These are phyloP conservation scores for Spea multiplicata DNA, from an alignment of 2,113 vertebrate species.

Conservation along the genomic window DNA sequence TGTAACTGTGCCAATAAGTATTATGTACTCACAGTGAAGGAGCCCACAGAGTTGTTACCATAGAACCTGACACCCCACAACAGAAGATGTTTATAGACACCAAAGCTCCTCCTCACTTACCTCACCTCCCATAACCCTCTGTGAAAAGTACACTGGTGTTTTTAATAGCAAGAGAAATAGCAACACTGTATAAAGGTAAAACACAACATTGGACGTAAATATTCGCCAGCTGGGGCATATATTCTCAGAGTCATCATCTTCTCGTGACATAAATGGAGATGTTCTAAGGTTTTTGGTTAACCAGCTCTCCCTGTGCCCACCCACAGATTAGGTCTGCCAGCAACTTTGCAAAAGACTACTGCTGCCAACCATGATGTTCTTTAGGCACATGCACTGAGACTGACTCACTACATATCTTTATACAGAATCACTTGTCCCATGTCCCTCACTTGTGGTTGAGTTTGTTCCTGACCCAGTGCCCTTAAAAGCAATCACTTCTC, in stretches of 20 bases:
- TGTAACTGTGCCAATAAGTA: neutral
- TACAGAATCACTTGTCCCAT: neutral
- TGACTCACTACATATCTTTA: neutral
- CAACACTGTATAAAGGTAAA: neutral
- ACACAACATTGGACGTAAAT: too few relatives aligned
- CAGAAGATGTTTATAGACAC: neutral
- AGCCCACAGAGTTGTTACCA: neutral
- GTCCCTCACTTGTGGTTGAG: too few relatives aligned
- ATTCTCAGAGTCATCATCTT: neutral
- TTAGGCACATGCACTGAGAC: neutral
- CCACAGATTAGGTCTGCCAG: neutral
- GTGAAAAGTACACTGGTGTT: neutral
- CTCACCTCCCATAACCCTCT: constrained; percentile 12
- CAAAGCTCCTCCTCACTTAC: neutral
- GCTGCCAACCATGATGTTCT: neutral
- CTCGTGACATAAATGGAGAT: neutral
- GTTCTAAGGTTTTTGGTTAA: too few relatives aligned
- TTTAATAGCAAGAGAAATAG: neutral
- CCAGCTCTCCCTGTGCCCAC: neutral
- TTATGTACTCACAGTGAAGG: constrained; percentile 4
- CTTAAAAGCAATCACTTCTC: too few relatives aligned
- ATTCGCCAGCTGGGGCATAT: neutral
- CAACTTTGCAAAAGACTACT: constrained; percentile 5
- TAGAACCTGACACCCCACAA: neutral
- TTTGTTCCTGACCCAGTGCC: too few relatives aligned